phyloP scores from a whole-genome alignment of 2,113 vertebrate species.

The Tragelaphus imberbis region DNA sequence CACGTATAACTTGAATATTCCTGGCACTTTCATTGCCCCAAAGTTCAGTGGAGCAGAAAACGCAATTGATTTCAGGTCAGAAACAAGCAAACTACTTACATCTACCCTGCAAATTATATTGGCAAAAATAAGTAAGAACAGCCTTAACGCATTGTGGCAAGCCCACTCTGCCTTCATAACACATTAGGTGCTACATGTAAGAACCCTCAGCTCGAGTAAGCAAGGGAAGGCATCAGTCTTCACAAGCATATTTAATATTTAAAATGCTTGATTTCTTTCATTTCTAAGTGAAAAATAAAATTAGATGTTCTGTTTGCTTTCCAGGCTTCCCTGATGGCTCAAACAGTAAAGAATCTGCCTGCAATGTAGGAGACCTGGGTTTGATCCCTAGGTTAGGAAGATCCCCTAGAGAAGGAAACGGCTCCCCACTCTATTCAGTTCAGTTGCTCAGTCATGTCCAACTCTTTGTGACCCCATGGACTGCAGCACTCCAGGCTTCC shows the following conservation, averaged over 20 bases:
- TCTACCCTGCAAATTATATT: neutral
- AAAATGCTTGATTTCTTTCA: neutral
- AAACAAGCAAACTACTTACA: neutral
- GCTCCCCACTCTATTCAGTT: neutral
- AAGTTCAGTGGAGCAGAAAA: neutral
- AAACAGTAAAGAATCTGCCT: neutral
- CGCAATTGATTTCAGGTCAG: neutral
- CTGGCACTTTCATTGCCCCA: neutral
- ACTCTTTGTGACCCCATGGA: neutral
- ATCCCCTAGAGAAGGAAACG: neutral
- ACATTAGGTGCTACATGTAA: rapidly evolving
- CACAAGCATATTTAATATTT: neutral
- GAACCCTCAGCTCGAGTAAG: neutral
- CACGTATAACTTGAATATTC: neutral
- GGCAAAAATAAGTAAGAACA: neutral
- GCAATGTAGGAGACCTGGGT: neutral
- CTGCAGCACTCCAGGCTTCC: neutral
- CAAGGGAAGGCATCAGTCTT: too few relatives aligned
- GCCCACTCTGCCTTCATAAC: neutral
- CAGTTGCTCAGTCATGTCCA: neutral
- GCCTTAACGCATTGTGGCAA: neutral
- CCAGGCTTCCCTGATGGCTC: neutral
- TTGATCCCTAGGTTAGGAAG: neutral
- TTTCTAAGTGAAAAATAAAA: neutral
- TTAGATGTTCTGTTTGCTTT: neutral